Evolutionary conservation across 2,113 vertebrate species (phyloP).

Genomic region (Anoplopoma fimbria): DNA sequence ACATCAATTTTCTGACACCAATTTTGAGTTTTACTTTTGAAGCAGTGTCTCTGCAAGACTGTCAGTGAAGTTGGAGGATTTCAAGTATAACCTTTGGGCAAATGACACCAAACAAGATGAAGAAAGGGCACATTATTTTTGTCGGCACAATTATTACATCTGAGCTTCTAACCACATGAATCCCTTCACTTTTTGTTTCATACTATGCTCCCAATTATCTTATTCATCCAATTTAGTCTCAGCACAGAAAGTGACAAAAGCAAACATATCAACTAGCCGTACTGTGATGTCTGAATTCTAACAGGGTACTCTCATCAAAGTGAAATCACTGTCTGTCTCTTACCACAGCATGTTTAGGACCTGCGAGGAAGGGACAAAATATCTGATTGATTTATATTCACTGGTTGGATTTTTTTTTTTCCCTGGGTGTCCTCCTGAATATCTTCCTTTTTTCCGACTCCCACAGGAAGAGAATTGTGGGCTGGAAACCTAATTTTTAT

Average conservation of each 20-base stretch:
- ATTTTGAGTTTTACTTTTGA: constrained; percentile 12
- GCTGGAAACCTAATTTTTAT: constrained; percentile 18
- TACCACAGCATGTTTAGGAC: background rate
- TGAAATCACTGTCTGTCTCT: constrained; percentile 1
- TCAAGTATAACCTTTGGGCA: background rate
- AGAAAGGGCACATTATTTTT: background rate
- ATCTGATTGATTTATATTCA: constrained; percentile 50
- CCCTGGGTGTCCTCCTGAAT: constrained; percentile 31
- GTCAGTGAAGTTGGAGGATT: background rate
- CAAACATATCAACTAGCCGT: background rate
- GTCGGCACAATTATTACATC: background rate
- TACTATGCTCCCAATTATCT: background rate
- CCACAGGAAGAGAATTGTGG: constrained; percentile 42
- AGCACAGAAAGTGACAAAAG: constrained; percentile 2
- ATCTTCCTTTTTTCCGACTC: constrained; percentile 36
- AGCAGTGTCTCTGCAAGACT: background rate
- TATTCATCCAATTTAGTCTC: constrained; percentile 5
- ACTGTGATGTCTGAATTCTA: background rate
- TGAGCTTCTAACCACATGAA: constrained; percentile 14
- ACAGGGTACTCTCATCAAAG: constrained; percentile 17
- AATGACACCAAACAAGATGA: background rate
- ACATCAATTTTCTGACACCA: background rate
- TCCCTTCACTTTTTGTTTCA: background rate
- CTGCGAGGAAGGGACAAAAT: constrained; percentile 16
- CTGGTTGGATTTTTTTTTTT: constrained; percentile 32